Base-by-base conservation (phyloP, 2,888 invertebrate genomes). In the Atethmia centrago region DNA sequence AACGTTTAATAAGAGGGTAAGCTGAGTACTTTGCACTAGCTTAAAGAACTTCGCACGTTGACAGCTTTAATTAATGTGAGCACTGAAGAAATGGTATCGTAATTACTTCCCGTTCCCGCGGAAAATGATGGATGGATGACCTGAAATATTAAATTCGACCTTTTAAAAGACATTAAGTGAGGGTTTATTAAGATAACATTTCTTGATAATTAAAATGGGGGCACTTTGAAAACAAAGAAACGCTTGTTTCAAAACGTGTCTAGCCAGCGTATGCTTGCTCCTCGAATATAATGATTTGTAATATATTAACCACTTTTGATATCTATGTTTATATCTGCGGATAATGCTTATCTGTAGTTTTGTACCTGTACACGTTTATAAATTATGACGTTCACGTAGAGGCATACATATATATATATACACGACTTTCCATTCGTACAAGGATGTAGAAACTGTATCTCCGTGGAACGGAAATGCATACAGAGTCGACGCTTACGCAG, bases 381-480 rank as follows among this genome's bases (percentile, higher is more conserved):
- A 51, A 9, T 55, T 51, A 12, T n/a, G 21, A 58, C 59, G 55
- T 77, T 64, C 31, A 12, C n/a, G 21, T 19, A 12, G 8, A 47
- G 16, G 19, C 3, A 45, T 51, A 56, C 77, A 45, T 56, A 61
- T 8, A 45, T 51, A 56, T 77, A 45, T 56, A 61, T 8, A 64
- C 49, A 2, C 12, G 0, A 55, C 64, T 77, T 80, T 68, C 76
- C 67, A 47, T 64, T 71, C 28, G 14, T 25, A 42, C 55, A 82
- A 77, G 67, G 71, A 82, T 82, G 40, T 59, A 56, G 59, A 64
- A 77, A 71, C 77, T 59, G 36, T 45, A 67, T 82, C 71, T 71
- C 49, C 45, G 58, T 71, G n/a, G 45, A 77, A 55, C 70, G 64
- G 64, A 65, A 65, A 71, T 71, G n/a, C 47, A 78, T 51, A n/a